Conservation (phyloP, 2,797 vertebrate genomes). For the Fistularia commersonii region DNA sequence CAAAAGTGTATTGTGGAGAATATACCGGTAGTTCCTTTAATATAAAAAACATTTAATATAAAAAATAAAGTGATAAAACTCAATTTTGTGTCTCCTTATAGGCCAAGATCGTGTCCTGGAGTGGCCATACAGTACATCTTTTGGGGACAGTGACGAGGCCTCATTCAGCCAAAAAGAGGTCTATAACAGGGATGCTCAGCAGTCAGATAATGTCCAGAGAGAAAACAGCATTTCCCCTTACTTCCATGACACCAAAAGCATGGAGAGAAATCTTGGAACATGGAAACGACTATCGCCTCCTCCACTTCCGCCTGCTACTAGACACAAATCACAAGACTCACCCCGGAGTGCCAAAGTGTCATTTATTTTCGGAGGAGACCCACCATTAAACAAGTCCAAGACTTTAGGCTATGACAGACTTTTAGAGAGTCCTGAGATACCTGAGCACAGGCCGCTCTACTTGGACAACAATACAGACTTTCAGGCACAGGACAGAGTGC, state of each 20-base stretch:
- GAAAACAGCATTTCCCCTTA: constrained; percentile 83
- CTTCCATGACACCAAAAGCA: constrained; percentile 75
- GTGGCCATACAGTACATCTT: constrained; percentile 91
- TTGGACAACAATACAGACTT: constrained; percentile 82
- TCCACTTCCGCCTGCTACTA: constrained; percentile 79
- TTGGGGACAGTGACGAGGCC: constrained; percentile 78
- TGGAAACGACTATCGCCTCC: constrained; percentile 75
- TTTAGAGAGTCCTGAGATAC: constrained; percentile 84
- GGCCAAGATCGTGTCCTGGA: constrained; percentile 87
- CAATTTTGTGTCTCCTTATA: constrained; percentile 45
- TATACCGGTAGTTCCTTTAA: neutral
- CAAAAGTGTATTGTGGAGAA: no score
- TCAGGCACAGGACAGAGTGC: constrained; percentile 76
- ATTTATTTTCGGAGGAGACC: constrained; percentile 94
- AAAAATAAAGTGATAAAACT: no score
- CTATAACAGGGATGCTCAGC: constrained; percentile 77
- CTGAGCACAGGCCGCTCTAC: constrained; percentile 81
- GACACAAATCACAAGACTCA: constrained; percentile 86
- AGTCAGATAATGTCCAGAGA: constrained; percentile 71
- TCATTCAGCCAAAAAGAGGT: constrained; percentile 58
- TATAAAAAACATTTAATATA: neutral
- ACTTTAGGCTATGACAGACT: constrained; percentile 86
- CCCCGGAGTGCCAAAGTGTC: constrained; percentile 95
- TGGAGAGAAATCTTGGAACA: constrained; percentile 65
- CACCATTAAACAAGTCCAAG: constrained; percentile 79